phyloP scores from a whole-genome alignment of 2,888 invertebrate species.

The Gastrophysa polygoni region DNA sequence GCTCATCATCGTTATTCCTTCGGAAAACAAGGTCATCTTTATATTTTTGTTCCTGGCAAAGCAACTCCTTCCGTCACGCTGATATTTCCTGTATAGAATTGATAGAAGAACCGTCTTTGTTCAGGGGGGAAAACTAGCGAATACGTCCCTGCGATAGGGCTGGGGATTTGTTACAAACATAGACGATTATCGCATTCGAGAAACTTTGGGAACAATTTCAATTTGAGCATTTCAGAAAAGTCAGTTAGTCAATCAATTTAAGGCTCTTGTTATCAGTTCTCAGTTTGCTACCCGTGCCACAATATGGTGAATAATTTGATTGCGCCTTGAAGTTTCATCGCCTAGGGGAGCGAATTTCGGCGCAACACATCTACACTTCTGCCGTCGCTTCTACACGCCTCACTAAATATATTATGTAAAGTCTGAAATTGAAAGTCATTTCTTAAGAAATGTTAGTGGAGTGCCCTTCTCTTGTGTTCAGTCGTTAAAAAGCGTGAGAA shows the following conservation, averaged over 20 bases:
- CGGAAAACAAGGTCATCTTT: too few species aligned
- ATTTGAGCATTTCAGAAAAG: slow-evolving; percentile 49
- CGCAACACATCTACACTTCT: slow-evolving; percentile 44
- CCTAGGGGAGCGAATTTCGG: slow-evolving; percentile 51
- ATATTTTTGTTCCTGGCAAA: too few species aligned
- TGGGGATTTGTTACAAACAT: slow-evolving; percentile 39
- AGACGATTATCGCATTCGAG: slow-evolving; percentile 40
- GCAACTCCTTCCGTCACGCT: too few species aligned
- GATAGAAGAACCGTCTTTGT: too few species aligned
- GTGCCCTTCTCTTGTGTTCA: slow-evolving; percentile 38
- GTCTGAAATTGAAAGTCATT: slow-evolving; percentile 57
- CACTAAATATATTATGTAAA: slow-evolving; percentile 57
- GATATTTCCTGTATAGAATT: too few species aligned
- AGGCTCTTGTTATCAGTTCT: slow-evolving; percentile 53
- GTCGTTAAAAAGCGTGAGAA: slow-evolving; percentile 49
- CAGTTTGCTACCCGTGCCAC: slow-evolving; percentile 51
- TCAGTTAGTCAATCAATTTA: slow-evolving; percentile 55
- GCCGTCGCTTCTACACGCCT: slow-evolving; percentile 42
- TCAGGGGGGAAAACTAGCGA: too few species aligned
- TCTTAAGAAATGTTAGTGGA: slow-evolving; percentile 52
- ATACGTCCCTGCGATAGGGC: too few species aligned
- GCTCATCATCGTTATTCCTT: too few species aligned
- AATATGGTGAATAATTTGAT: slow-evolving; percentile 57
- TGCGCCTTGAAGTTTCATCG: slow-evolving; percentile 55
- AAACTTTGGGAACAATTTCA: slow-evolving; percentile 48